phyloP scores from a whole-genome alignment of 2,888 invertebrate genomes.

The Megaustenia siamemsis region DNA sequence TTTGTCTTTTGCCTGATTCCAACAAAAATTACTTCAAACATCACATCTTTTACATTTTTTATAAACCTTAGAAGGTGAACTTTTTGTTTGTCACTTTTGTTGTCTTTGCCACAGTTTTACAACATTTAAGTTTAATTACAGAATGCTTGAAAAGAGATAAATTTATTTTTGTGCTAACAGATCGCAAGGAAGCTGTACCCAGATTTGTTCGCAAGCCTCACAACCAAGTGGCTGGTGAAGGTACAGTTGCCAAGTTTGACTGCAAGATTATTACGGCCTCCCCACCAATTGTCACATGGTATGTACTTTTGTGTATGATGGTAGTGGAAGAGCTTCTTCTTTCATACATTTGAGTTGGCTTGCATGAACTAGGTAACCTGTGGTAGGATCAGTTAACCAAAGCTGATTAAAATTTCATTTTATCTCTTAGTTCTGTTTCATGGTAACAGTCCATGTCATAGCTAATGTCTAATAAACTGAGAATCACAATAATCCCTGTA shows the following conservation, averaged over 20 bases:
- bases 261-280: conserved; percentile 96
- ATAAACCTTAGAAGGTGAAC: no score
- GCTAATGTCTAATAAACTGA: no score
- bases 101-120: not conserved
- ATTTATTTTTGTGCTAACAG: conserved; percentile 81
- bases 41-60: no score
- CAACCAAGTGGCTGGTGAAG: conserved; percentile 97
- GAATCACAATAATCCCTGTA: no score
- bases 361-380: no score
- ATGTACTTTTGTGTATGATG: conserved; percentile 55
- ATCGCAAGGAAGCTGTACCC: conserved; percentile 97
- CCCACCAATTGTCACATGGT: conserved; percentile 96
- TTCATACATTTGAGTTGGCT: not conserved
- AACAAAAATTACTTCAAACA: no score
- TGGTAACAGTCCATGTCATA: no score
- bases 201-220: conserved; percentile 98
- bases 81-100: not conserved
- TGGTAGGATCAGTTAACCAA: no score
- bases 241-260: conserved; percentile 97
- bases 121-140: not conserved
- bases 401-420: no score
- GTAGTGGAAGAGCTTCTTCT: not conserved
- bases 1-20: no score
- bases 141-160: not conserved
- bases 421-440: no score